A percentile compares a stretch with the other conserved stretches of the same genome.
These are phyloP conservation scores for Selene dorsalis DNA, from an alignment of 2,797 vertebrate species.

Conservation along the genomic window DNA sequence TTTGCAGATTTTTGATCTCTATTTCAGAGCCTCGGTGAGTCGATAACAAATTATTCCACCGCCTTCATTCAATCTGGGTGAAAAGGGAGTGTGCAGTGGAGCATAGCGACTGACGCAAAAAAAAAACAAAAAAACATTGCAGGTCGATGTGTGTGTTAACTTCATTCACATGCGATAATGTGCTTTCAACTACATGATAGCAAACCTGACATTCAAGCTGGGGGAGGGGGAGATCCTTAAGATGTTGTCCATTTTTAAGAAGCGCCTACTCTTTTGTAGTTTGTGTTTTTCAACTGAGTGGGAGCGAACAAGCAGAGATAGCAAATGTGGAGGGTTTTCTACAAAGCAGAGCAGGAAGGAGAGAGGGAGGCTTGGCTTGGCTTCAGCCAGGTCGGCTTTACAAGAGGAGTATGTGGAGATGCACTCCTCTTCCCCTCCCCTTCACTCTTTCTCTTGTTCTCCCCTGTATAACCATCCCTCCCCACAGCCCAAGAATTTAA, in stretches of 20 bases:
- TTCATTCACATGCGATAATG: constrained; percentile 72
- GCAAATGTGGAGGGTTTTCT: constrained; percentile 52
- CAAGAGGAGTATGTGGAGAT: constrained; percentile 69
- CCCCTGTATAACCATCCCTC: constrained; percentile 54
- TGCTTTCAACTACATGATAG: constrained; percentile 66
- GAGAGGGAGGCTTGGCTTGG: constrained; percentile 63
- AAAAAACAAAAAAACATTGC: constrained; percentile 57
- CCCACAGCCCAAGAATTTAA: constrained; percentile 73
- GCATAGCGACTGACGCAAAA: constrained; percentile 53
- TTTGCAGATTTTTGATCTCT: constrained; percentile 69
- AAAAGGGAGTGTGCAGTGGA: constrained; percentile 72
- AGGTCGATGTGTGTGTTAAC: constrained; percentile 71
- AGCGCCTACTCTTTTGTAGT: constrained; percentile 66
- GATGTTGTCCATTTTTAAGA: constrained; percentile 61
- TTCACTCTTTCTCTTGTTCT: constrained; percentile 60
- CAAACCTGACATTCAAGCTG: constrained; percentile 52
- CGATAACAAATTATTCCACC: constrained; percentile 74
- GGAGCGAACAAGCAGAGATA: constrained; percentile 55
- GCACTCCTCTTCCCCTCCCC: constrained; percentile 41
- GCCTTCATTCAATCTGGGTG: constrained; percentile 72
- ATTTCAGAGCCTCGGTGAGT: constrained; percentile 73
- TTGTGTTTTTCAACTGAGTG: constrained; percentile 60
- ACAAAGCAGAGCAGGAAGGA: constrained; percentile 53
- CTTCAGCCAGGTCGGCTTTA: constrained; percentile 74
- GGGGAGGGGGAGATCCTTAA: constrained; percentile 39